Base-by-base conservation (phyloP, 23 tunicate genomes). In the Styela clava region DNA sequence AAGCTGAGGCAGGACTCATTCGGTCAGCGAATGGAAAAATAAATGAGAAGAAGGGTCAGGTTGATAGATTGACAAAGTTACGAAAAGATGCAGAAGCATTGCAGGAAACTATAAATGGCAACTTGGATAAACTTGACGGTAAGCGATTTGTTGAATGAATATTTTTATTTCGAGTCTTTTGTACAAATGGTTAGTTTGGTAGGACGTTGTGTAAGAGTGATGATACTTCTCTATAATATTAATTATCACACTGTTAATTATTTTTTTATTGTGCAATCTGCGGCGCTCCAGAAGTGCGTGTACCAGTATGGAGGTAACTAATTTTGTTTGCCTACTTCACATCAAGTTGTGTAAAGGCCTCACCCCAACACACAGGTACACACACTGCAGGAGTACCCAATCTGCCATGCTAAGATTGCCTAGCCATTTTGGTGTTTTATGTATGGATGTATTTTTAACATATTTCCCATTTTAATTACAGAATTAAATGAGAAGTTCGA, bases 31-130 rank as follows among this genome's bases (percentile, higher is more conserved):
- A 83, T 2, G 24, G 18, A n/a, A 78, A 74, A 3, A 85, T 89
- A 28, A 62, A 81, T 29, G 78, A 74, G 27, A 89, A 74, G 78
- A 89, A 81, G 68, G 86, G 44, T 3, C 84, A 89, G 63, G 81
- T 88, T 19, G 95, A 89, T 27, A 82, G 89, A 69, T 64, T 89
- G 7, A 62, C 62, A 3, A 74, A 84, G 1, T 64, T 89, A 2
- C 78, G 82, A 24, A 69, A 73, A 35, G 56, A 89, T 29, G 86
- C 83, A 16, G 69, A 85, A 69, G 72, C 73, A 19, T 64, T 89
- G 31, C 65, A 83, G n/a, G 34, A 52, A 18, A 71, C 65, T 16
- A 88, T 89, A 3, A 23, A 65, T 19, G 74, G 37, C 68, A 85
- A 68, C 35, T 22, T 78, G 22, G 69, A 34, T 21, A 79, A 79